Conservation (phyloP, 2,888 invertebrate species). For the Agelastica alni region DNA sequence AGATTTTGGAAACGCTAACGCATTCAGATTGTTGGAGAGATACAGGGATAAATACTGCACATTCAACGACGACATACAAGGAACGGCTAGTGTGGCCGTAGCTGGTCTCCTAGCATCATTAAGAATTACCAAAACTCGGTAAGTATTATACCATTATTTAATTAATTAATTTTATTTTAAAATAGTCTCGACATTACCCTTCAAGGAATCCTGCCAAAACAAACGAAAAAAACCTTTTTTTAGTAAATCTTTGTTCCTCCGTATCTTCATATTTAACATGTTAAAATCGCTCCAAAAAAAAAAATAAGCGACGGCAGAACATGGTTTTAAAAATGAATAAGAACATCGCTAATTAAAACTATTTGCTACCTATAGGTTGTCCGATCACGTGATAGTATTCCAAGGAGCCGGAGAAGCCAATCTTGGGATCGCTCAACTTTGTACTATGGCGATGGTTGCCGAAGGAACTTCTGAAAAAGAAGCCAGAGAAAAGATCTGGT, state of each 20-base stretch:
- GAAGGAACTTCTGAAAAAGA: slow-evolving; percentile 77
- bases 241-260: too few relatives aligned
- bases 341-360: too few relatives aligned
- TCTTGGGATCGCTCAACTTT: slow-evolving; percentile 77
- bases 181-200: too few relatives aligned
- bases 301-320: too few relatives aligned
- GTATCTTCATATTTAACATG: too few relatives aligned
- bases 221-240: too few relatives aligned
- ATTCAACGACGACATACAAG: slow-evolving; percentile 98
- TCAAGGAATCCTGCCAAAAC: too few relatives aligned
- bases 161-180: too few relatives aligned
- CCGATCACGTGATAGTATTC: slow-evolving; percentile 84
- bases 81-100: slow-evolving; percentile 85
- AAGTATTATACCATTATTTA: too few relatives aligned
- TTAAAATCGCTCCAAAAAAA: too few relatives aligned
- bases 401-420: slow-evolving; percentile 94
- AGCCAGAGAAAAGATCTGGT: slow-evolving; percentile 84
- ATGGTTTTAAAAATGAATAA: too few relatives aligned
- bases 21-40: slow-evolving; percentile 88
- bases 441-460: slow-evolving; percentile 88
- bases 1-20: slow-evolving; percentile 97
- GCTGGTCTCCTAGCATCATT: slow-evolving; percentile 90
- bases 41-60: slow-evolving; percentile 90
- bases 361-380: slow-evolving; percentile 64
- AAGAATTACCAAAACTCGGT: slow-evolving; percentile 73